Evolutionary conservation across 2,797 vertebrate species (phyloP), one percentile per base, ranked within the genome.

Genomic region (Tauraco hartlaubi): DNA sequence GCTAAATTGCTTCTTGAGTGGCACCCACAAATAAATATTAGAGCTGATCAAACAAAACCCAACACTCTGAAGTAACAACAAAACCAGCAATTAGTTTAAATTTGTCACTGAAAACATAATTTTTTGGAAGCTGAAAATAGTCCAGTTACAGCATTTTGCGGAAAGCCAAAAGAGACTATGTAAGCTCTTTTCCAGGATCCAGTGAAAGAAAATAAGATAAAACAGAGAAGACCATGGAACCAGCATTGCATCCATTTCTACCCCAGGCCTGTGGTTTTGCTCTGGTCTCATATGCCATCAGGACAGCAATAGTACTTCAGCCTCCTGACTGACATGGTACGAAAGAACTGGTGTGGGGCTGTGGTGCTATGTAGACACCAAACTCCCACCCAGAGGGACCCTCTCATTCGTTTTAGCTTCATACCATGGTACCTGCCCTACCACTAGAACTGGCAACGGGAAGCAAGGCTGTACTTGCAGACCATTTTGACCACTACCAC

Each of bases 41-140:
- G 35, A 90, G 44, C 66, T 68, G 46, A 75, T 88, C 28, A 25
- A 93, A 94, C 69, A 84, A 92, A 95, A 73, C 12, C 26, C 43
- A 79, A 69, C 55, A 39, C 39, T 86, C 77, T 76, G 74, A 95
- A 85, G 71, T 79, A 92, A 80, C 21, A 90, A 61, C 43, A 91
- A 94, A 96, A 79, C 7, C 88, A 90, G 63, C 69, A 95, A 88
- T 94, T 90, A 94, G 64, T 80, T 84, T 73, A 81, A 88, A 92
- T 93, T 86, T 92, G 46, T 75, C 51, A 73, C 29, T 72, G 86
- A 93, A 91, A 96, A 91, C 7, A 29, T 75, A 66, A 33, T 37
- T 44, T 92, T 93, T 86, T 59, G 44, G 76, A 94, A 55, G 66
- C 77, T 81, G 66, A 81, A 95, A 94, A 91, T 86, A 74, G 49